phyloP scores from a whole-genome alignment of 2,113 vertebrate species.

The Pseudopipra pipra region DNA sequence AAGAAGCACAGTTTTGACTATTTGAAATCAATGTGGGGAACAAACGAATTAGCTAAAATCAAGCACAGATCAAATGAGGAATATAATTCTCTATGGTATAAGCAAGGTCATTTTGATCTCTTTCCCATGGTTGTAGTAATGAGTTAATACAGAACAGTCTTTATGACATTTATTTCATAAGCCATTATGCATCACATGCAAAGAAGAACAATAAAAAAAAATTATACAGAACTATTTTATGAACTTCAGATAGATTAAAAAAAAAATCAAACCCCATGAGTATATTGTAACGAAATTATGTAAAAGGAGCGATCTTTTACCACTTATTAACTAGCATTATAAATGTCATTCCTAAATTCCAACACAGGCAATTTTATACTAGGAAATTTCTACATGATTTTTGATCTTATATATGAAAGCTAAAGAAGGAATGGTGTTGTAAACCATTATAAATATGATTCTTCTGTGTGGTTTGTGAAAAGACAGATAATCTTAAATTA shows the following conservation, averaged over 20 bases:
- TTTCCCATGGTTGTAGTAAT: not conserved
- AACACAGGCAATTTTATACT: not conserved
- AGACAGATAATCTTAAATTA: not conserved
- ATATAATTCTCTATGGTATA: not conserved
- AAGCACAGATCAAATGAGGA: not conserved
- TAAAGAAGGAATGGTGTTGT: not conserved
- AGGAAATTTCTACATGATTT: not conserved
- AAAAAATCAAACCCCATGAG: not conserved
- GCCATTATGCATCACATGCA: not conserved
- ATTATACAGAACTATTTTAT: not conserved
- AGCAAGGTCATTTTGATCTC: not conserved
- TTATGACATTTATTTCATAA: not conserved
- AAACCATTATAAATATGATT: not conserved
- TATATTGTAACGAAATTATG: not conserved
- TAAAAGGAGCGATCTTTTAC: not conserved
- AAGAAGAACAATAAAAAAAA: not conserved
- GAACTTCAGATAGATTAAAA: not conserved
- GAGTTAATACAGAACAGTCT: not conserved
- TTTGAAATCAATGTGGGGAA: not conserved
- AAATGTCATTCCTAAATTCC: not conserved
- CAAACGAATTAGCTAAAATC: not conserved
- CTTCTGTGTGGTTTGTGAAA: not conserved
- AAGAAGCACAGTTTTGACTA: not conserved
- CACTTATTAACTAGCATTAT: not conserved
- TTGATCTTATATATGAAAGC: not conserved